Evolutionary conservation across 2,888 invertebrate species (phyloP).

Genomic region (Hermaeophaga mercurialis): DNA sequence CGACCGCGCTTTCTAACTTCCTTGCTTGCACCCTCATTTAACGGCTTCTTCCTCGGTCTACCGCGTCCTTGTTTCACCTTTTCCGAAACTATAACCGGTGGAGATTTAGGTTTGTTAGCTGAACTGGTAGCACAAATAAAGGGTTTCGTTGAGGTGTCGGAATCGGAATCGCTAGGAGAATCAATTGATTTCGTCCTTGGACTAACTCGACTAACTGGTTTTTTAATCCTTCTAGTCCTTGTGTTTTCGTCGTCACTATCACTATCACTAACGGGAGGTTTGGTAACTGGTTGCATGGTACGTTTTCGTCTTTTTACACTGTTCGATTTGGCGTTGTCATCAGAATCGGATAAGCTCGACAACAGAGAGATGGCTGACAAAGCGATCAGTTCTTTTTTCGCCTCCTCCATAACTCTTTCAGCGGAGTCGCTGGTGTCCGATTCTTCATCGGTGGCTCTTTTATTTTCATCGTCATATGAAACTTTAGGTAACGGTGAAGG

Average conservation of each 20-base stretch:
- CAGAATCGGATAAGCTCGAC: constrained; percentile 64
- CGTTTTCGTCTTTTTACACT: constrained; percentile 33
- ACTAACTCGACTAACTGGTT: constrained; percentile 52
- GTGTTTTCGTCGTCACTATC: constrained; percentile 48
- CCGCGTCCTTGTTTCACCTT: constrained; percentile 39
- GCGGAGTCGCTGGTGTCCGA: constrained; percentile 61
- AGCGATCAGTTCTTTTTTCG: constrained; percentile 44
- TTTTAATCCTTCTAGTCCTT: constrained; percentile 44
- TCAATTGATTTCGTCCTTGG: constrained; percentile 53
- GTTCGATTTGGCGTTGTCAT: constrained; percentile 42
- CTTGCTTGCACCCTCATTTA: constrained; percentile 27
- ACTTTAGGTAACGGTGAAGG: constrained; percentile 27
- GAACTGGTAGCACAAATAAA: constrained; percentile 47
- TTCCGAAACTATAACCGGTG: constrained; percentile 42
- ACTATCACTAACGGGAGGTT: constrained; percentile 47
- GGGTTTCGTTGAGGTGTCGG: constrained; percentile 27
- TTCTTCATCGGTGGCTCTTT: constrained; percentile 51
- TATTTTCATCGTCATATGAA: constrained; percentile 24
- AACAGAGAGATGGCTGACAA: constrained; percentile 56
- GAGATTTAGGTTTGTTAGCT: constrained; percentile 55
- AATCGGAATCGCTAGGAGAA: constrained; percentile 52
- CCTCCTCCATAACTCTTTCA: constrained; percentile 62
- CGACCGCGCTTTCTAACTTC: constrained; percentile 27
- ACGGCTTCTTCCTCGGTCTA: constrained; percentile 37
- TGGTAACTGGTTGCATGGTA: constrained; percentile 41